These are phyloP conservation scores for Phymanthus crucifer DNA, from an alignment of 92 coral and sea anemone genomes.

Conservation along the genomic window DNA sequence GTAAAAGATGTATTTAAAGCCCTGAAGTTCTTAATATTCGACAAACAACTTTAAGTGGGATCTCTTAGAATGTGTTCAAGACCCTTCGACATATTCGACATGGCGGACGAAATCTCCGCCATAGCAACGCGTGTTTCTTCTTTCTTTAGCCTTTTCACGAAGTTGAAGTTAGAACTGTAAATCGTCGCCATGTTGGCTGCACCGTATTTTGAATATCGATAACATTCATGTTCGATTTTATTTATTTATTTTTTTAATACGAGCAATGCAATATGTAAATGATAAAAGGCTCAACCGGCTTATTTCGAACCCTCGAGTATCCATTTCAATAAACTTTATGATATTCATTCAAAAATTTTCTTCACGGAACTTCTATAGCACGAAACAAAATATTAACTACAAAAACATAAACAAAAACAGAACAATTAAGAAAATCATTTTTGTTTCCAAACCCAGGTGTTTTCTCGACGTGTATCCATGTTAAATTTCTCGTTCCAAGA, in stretches of 20 bases:
- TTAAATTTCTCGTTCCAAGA: neutral
- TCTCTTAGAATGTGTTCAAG: neutral
- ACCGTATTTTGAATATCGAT: too few relatives aligned
- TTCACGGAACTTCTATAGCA: neutral
- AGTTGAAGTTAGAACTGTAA: too few relatives aligned
- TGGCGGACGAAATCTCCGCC: neutral
- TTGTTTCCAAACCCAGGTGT: neutral
- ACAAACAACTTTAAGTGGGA: neutral
- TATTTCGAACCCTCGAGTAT: too few relatives aligned
- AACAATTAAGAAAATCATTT: neutral
- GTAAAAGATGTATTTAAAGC: neutral
- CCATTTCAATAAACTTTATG: neutral
- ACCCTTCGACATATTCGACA: neutral
- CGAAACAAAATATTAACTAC: neutral
- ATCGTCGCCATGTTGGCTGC: too few relatives aligned
- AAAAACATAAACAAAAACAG: too few relatives aligned
- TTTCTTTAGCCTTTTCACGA: too few relatives aligned
- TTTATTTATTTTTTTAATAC: neutral
- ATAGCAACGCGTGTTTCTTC: too few relatives aligned
- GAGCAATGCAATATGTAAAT: neutral
- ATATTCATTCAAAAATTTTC: neutral
- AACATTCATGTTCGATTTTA: too few relatives aligned
- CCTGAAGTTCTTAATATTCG: neutral
- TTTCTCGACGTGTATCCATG: neutral
- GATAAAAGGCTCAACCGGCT: neutral